These are phyloP conservation scores for Schizaphis graminum DNA, from an alignment of 2,888 invertebrate genomes.

Conservation along the genomic window DNA sequence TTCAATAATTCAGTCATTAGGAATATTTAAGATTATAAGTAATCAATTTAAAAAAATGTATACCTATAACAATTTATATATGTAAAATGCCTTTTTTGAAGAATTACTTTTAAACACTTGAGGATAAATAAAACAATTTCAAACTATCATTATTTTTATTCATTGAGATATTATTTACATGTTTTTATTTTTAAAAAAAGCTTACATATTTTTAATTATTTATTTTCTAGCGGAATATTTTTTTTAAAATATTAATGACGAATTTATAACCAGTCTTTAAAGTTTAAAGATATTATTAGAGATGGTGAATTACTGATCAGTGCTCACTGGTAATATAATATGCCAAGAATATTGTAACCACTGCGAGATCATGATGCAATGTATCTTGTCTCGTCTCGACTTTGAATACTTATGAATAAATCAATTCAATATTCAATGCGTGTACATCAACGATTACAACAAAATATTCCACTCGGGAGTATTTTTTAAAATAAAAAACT, in stretches of 20 bases:
- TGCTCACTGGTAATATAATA: not conserved
- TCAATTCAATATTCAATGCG: slow-evolving; percentile 5
- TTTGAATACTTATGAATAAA: not conserved
- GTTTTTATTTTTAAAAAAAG: not conserved
- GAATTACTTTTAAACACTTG: not conserved
- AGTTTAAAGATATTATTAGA: not conserved
- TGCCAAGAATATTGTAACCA: not conserved
- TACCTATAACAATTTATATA: not conserved
- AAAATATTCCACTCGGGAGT: not conserved
- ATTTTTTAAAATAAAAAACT: not conserved
- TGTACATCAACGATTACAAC: not conserved
- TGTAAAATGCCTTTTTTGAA: not conserved
- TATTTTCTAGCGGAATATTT: not conserved
- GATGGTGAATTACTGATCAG: not conserved
- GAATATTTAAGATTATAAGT: too few relatives aligned
- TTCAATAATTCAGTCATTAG: not conserved
- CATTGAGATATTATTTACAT: not conserved
- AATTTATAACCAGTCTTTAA: not conserved
- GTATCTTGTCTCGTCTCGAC: not conserved
- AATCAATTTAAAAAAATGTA: not conserved
- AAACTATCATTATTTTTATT: not conserved
- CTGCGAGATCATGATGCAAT: not conserved
- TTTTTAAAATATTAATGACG: too few relatives aligned
- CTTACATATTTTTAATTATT: not conserved
- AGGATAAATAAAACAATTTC: not conserved